Evolutionary conservation across 2,113 vertebrate genomes (phyloP), one percentile per base, ranked within the genome.

Genomic region (Cyanoramphus novaezelandiae): DNA sequence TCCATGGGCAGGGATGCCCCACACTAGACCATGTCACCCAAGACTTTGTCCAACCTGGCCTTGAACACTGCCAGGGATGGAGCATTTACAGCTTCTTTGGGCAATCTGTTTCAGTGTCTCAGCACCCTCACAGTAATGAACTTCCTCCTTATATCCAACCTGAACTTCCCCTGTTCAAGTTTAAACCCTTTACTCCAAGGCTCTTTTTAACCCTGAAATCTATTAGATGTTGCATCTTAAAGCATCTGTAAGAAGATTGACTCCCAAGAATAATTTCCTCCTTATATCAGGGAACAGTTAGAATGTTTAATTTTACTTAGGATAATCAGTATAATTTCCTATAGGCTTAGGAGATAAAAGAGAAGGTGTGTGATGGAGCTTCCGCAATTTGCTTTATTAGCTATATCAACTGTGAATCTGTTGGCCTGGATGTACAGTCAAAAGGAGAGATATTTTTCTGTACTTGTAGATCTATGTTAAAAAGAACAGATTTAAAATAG

Each of bases 301-400:
- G 33, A 74, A 71, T 0, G 3, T 55, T 80, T 96, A 37, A 83
- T 96, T 96, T 96, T 78, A 59, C 53, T 55, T 86, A 74, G 0
- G 5, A 25, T 93, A 92, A 94, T 87, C 70, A n/a, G 6, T 78
- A 18, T 77, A 63, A 88, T 93, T 96, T 95, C 39, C 19, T 67
- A 29, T 47, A 37, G 39, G 76, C 82, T 86, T 72, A 88, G 46
- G 60, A 91, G 31, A 67, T 90, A 90, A 75, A 71, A 92, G 62
- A 27, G 59, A 50, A 93, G 75, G 37, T 86, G 39, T 85, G 67
- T 86, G 59, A 78, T 59, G 29, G 37, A 67, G 15, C 49, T 93
- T 85, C 64, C 33, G 86, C 94, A 93, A 92, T 92, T 90, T 96
- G 60, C 64, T 27, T 92, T 93, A 71, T 95, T 93, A 81, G 74